Base-by-base conservation (phyloP, 2,888 invertebrate genomes). In the Lordiphosa andalusiaca region DNA sequence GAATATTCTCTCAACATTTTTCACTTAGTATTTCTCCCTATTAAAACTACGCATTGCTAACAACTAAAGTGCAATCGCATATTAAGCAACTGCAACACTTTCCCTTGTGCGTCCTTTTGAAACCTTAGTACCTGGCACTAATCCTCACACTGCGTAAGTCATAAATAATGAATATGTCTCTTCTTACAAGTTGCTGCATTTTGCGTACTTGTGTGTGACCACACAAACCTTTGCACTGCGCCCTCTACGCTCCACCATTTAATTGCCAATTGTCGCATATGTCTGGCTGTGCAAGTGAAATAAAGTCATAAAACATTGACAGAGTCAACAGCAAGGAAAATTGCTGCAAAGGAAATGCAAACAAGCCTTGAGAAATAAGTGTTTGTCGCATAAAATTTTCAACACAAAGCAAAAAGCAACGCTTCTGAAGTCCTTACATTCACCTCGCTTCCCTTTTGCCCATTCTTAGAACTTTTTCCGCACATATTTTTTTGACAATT, bases 251-350 rank as follows among this genome's bases (percentile, higher is more conserved):
- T 21, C 25, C 33, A 44, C 25, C 73, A 63, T 66, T 80, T 80
- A 83, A 80, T 74, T 76, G 83, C 51, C 72, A 74, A 77, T 80
- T 76, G 80, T 74, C 74, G 67, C 65, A 69, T 63, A 63, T 71
- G 72, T 71, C 69, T 58, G 9, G 1, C 30, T 30, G 3, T 30
- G 63, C 58, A 48, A 61, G 62, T 55, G 60, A 63, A 74, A 69
- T 71, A 77, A 63, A 65, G 65, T 63, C 77, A 81, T 76, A 81
- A 77, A 80, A 62, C 61, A 63, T 69, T 51, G 58, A 56, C 69
- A 73, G 55, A 75, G 68, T 70, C 70, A 78, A 71, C 71, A 69
- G 42, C 33, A 52, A 36, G 53, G 53, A 19, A 44, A 58, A 53
- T 53, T 37, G 47, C 36, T 16, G 23, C 41, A 50, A 51, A 12